These are phyloP conservation scores for Bombyx huttoni DNA, from an alignment of 2,888 invertebrate species.

Conservation along the genomic window DNA sequence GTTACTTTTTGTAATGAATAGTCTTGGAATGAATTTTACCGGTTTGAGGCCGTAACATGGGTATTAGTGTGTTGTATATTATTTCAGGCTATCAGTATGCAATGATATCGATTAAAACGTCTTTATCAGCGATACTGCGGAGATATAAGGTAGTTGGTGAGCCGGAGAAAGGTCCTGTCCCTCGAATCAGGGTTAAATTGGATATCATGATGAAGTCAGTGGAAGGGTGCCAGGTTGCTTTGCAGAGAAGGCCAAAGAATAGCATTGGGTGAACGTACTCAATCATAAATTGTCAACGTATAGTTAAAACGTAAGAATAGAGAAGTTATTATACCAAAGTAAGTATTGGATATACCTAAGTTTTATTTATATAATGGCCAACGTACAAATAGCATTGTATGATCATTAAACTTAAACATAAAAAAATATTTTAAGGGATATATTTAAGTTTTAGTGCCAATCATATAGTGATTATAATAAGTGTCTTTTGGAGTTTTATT, in stretches of 20 bases:
- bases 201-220: slow-evolving; percentile 60
- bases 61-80: slow-evolving; percentile 1
- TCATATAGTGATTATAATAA: too few relatives aligned
- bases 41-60: background rate
- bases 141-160: slow-evolving; percentile 34
- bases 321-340: too few relatives aligned
- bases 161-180: slow-evolving; percentile 25
- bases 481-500: too few relatives aligned
- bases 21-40: background rate
- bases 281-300: too few relatives aligned
- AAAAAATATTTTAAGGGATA: too few relatives aligned
- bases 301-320: too few relatives aligned
- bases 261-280: background rate
- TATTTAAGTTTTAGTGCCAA: too few relatives aligned
- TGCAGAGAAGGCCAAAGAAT: slow-evolving; percentile 24
- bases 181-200: slow-evolving; percentile 43
- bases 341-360: too few relatives aligned
- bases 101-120: slow-evolving; percentile 52
- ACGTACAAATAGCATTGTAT: too few relatives aligned
- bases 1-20: too few relatives aligned
- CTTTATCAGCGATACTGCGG: slow-evolving; percentile 31
- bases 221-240: slow-evolving; percentile 37
- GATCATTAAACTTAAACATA: too few relatives aligned
- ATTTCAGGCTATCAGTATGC: slow-evolving; percentile 55
- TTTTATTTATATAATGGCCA: too few relatives aligned